Evolutionary conservation across 2,797 vertebrate genomes (phyloP).

Genomic region (Pelodytes ibericus): DNA sequence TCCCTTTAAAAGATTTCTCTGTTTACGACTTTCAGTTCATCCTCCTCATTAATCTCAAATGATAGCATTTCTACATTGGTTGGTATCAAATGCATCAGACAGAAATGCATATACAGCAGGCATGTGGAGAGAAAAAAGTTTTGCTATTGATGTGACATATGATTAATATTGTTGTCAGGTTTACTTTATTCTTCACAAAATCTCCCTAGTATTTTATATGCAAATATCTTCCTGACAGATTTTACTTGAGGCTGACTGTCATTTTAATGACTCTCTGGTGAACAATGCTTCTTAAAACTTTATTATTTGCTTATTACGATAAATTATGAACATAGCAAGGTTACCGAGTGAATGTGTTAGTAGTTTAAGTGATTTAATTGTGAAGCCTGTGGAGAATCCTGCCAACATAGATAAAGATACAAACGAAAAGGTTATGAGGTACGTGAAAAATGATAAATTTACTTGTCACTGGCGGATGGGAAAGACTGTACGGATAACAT

Average conservation of each 20-base stretch:
- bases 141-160: constrained; percentile 21
- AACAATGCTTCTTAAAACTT: constrained; percentile 40
- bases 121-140: background rate
- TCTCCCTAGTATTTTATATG: constrained; percentile 10
- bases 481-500: background rate
- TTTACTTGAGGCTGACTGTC: constrained; percentile 31
- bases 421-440: constrained; percentile 24
- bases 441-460: constrained; percentile 7
- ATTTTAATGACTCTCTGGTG: constrained; percentile 46
- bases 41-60: background rate
- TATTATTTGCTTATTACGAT: constrained; percentile 35
- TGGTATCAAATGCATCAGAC: background rate
- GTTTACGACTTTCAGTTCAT: background rate
- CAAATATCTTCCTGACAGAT: constrained; percentile 31
- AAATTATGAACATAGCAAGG: constrained; percentile 30
- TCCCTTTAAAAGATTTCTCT: background rate
- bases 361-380: constrained; percentile 23
- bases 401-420: constrained; percentile 20
- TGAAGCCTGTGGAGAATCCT: background rate
- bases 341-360: constrained; percentile 25
- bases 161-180: constrained; percentile 41
- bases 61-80: background rate
- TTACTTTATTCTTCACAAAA: constrained; percentile 34
- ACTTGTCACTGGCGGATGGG: background rate
- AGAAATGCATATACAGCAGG: background rate